Evolutionary conservation across 1,140 invertebrate species (phyloP).

Genomic region (Macrosteles quadrilineatus): DNA sequence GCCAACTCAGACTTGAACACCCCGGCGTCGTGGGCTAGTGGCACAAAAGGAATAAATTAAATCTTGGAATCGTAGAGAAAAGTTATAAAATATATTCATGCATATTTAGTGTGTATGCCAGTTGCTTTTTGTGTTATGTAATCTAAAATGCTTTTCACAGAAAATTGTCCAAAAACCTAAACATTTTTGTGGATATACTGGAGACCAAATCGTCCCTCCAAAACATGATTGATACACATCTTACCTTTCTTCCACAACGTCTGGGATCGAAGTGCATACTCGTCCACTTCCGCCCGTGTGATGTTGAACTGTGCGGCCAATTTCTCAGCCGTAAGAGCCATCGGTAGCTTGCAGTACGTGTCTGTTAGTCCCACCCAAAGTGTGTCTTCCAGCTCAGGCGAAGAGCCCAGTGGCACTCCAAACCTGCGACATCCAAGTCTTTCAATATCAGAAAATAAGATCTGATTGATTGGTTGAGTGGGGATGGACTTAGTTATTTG

Average conservation of each 20-base stretch:
- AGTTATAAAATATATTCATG: no score
- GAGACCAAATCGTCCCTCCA: no score
- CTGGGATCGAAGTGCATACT: conserved; percentile 85
- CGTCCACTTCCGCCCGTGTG: conserved; percentile 83
- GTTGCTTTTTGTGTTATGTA: no score
- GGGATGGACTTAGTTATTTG: no score
- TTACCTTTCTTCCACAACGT: conserved; percentile 76
- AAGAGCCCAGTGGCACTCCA: conserved; percentile 81
- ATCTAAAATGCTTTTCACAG: no score
- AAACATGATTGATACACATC: no score
- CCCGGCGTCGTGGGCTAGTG: conserved; percentile 79
- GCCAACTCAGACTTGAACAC: conserved; percentile 89
- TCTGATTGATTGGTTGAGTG: no score
- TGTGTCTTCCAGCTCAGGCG: conserved; percentile 84
- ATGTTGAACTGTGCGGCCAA: conserved; percentile 89
- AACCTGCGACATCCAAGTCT: conserved; percentile 72
- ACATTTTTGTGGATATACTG: no score
- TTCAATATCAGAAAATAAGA: no score
- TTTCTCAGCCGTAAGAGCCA: conserved; percentile 98
- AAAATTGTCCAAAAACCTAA: no score
- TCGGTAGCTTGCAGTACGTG: conserved; percentile 86
- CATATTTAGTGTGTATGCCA: no score
- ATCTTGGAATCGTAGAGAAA: not conserved
- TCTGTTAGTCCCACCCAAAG: conserved; percentile 93
- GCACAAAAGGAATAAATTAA: conserved; percentile 41